These are phyloP conservation scores for Calypte anna DNA, from an alignment of 2,113 vertebrate species.

Conservation along the genomic window DNA sequence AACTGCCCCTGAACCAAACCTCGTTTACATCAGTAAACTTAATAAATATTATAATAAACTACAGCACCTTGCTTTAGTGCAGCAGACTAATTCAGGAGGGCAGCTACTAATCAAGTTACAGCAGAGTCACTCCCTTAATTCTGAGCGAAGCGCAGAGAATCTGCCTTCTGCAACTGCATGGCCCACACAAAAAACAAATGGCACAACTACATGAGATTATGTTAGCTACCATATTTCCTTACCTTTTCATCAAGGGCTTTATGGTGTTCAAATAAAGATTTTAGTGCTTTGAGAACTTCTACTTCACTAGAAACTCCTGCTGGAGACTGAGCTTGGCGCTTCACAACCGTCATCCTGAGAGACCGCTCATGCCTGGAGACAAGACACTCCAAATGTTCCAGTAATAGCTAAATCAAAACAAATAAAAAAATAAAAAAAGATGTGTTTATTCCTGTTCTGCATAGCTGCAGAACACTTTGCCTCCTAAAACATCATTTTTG, in stretches of 20 bases:
- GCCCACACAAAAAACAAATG: not conserved
- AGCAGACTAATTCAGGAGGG: not conserved
- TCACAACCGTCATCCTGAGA: constrained; percentile 96
- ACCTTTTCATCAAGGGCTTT: constrained; percentile 99
- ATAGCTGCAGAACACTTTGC: not conserved
- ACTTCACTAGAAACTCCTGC: constrained; percentile 98
- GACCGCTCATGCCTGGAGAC: constrained; percentile 95
- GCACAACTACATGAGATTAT: not conserved
- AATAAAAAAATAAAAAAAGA: not conserved
- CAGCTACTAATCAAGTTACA: not conserved
- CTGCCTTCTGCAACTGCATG: not conserved
- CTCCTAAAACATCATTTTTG: not conserved
- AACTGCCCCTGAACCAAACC: not conserved
- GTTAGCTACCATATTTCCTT: not conserved
- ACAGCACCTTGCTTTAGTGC: not conserved
- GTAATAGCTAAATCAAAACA: constrained; percentile 80
- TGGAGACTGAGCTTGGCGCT: constrained; percentile 94
- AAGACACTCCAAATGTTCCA: constrained; percentile 96
- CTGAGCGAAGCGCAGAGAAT: not conserved
- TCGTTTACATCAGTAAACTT: not conserved
- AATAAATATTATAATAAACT: not conserved
- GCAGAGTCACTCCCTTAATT: not conserved
- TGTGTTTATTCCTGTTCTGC: not conserved
- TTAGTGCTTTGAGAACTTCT: constrained; percentile 97
- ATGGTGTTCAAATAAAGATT: constrained; percentile 97